A percentile compares a stretch with the other conserved stretches of the same genome.
These are phyloP conservation scores for Halichoeres trimaculatus DNA, from an alignment of 2,113 vertebrate species.

Conservation along the genomic window DNA sequence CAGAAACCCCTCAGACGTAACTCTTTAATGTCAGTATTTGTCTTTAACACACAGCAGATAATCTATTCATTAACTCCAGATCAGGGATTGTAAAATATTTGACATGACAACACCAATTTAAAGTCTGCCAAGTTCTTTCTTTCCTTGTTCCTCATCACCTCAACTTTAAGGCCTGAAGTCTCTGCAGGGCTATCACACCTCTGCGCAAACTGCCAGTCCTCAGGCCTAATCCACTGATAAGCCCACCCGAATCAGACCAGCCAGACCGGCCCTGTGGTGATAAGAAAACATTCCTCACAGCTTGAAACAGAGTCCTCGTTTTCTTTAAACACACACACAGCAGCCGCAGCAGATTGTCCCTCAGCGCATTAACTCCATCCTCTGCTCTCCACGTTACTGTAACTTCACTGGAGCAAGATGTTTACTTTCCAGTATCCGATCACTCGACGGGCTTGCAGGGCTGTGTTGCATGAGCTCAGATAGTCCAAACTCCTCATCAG, in stretches of 20 bases:
- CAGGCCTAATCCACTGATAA: slow-evolving; percentile 64
- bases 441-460: slow-evolving; percentile 15
- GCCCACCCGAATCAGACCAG: slow-evolving; percentile 44
- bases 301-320: slow-evolving; percentile 29
- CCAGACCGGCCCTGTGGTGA: slow-evolving; percentile 59
- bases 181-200: slow-evolving; percentile 37
- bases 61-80: slow-evolving; percentile 30
- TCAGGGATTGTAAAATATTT: slow-evolving; percentile 23
- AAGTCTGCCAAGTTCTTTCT: slow-evolving; percentile 45
- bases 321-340: not conserved
- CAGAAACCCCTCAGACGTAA: slow-evolving; percentile 38
- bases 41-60: slow-evolving; percentile 14
- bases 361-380: not conserved
- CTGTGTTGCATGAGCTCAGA: slow-evolving; percentile 52
- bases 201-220: slow-evolving; percentile 41
- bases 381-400: slow-evolving; percentile 19
- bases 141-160: slow-evolving; percentile 26
- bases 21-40: slow-evolving; percentile 41
- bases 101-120: slow-evolving; percentile 28
- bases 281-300: slow-evolving; percentile 72
- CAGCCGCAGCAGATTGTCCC: slow-evolving; percentile 7
- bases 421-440: slow-evolving; percentile 60
- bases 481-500: slow-evolving; percentile 51
- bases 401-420: slow-evolving; percentile 5
- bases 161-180: slow-evolving; percentile 35